Evolutionary conservation across 2,888 invertebrate genomes (phyloP).

Genomic region (Notodonta dromedarius): DNA sequence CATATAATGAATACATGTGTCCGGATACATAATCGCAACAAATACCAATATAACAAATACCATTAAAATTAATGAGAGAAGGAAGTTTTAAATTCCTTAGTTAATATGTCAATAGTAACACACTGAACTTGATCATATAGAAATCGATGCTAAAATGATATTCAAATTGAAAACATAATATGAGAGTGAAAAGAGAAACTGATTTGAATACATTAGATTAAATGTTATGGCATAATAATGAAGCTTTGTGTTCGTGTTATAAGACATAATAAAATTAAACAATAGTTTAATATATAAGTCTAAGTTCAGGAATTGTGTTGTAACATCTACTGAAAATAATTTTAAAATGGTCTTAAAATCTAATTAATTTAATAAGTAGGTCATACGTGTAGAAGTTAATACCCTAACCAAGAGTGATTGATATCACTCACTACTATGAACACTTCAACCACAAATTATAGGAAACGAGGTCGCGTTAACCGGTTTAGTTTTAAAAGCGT

Average conservation of each 20-base stretch:
- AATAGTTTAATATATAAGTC: too few relatives aligned
- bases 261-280: too few relatives aligned
- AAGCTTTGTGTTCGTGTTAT: conserved; percentile 8
- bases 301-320: too few relatives aligned
- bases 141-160: conserved; percentile 23
- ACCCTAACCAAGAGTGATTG: background rate
- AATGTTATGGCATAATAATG: conserved; percentile 14
- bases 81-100: background rate
- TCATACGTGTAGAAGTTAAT: background rate
- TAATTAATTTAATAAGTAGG: background rate
- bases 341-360: too few relatives aligned
- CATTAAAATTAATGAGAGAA: background rate
- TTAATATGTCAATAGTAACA: background rate
- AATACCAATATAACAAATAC: too few relatives aligned
- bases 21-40: too few relatives aligned
- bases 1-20: background rate
- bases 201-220: conserved; percentile 19
- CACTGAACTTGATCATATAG: conserved; percentile 22
- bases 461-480: conserved; percentile 24
- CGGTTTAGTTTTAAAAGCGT: conserved; percentile 11
- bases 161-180: conserved; percentile 18
- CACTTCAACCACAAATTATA: conserved; percentile 2
- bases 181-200: conserved; percentile 30
- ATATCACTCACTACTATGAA: background rate
- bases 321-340: too few relatives aligned